Conservation (phyloP, 2,888 invertebrate genomes). For the Lysandra bellargus region DNA sequence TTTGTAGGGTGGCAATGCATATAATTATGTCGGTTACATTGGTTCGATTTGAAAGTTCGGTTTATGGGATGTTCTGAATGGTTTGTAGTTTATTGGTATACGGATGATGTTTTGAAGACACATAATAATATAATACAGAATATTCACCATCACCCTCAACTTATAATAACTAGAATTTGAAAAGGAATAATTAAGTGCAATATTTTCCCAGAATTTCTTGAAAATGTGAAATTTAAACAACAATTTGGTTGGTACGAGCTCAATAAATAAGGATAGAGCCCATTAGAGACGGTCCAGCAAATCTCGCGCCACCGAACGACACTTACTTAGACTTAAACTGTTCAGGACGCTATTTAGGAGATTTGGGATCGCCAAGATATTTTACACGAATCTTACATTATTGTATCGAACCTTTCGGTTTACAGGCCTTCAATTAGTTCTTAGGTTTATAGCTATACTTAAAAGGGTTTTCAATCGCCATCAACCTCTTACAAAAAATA, state of each 20-base stretch:
- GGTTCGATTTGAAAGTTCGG: too few relatives aligned
- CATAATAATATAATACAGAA: too few relatives aligned
- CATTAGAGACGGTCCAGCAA: conserved; percentile 80
- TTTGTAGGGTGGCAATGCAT: too few relatives aligned
- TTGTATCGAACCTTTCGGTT: conserved; percentile 23
- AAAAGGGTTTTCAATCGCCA: too few relatives aligned
- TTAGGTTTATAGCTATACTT: background rate
- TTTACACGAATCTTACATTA: conserved; percentile 48
- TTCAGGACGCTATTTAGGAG: conserved; percentile 73
- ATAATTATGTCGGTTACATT: too few relatives aligned
- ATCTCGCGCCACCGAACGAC: conserved; percentile 78
- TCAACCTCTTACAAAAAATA: too few relatives aligned
- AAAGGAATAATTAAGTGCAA: background rate
- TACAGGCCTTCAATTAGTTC: background rate
- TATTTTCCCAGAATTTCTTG: conserved; percentile 24
- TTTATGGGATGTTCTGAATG: too few relatives aligned
- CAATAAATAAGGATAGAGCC: conserved; percentile 80
- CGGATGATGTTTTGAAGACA: too few relatives aligned
- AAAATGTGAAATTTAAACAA: conserved; percentile 56
- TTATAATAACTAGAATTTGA: background rate
- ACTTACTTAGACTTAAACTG: conserved; percentile 81
- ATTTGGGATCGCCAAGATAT: conserved; percentile 70
- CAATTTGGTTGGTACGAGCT: conserved; percentile 62
- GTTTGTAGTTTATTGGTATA: too few relatives aligned
- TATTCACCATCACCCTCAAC: too few relatives aligned